Conservation (phyloP, 2,113 vertebrate genomes). For the Lepidothrix coronata region DNA sequence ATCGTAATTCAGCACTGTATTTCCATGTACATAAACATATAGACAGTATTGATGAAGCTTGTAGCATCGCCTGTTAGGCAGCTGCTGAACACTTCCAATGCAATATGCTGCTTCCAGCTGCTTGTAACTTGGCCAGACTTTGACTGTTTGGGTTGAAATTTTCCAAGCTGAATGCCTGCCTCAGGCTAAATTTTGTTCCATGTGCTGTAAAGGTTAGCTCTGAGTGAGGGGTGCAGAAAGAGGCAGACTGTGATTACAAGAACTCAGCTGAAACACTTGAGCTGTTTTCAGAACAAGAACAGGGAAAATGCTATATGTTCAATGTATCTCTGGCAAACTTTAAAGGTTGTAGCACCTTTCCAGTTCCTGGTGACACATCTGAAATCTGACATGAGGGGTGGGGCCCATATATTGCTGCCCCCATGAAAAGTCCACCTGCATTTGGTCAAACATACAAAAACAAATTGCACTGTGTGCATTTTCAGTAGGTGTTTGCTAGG, state of each 20-base stretch:
- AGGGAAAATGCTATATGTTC: neutral
- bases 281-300: neutral
- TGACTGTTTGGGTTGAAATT: slow-evolving; percentile 31
- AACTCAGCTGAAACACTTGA: neutral
- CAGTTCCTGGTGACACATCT: neutral
- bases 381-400: neutral
- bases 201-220: neutral
- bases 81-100: neutral
- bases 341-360: neutral
- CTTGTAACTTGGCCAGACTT: slow-evolving; percentile 50
- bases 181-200: slow-evolving; percentile 21
- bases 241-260: neutral
- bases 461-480: neutral
- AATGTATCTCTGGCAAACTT: neutral
- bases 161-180: slow-evolving; percentile 46
- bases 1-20: neutral
- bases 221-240: neutral
- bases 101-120: slow-evolving; percentile 46
- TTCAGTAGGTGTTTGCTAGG: neutral
- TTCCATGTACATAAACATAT: neutral
- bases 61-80: neutral
- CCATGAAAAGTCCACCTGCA: neutral
- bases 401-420: neutral
- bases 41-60: neutral
- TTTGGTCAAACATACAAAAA: neutral